Percentiles rank a stretch among this genome's conserved stretches.
These are phyloP conservation scores for Sphecodes monilicornis DNA, from an alignment of 2,888 invertebrate species.

Conservation along the genomic window DNA sequence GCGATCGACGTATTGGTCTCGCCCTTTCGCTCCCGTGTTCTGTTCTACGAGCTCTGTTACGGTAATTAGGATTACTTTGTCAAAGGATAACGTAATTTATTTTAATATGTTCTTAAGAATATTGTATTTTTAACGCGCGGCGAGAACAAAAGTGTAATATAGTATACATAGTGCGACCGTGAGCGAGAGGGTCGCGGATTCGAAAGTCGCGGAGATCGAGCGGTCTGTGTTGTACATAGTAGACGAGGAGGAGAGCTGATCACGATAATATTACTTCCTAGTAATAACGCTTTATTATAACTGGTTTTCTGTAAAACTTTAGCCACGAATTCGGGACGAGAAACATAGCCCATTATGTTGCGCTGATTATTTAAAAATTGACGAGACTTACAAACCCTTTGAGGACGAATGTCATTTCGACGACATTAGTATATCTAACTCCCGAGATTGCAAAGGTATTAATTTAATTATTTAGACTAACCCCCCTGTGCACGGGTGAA, in stretches of 20 bases:
- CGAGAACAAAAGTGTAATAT: conserved; percentile 3
- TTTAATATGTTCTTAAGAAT: conserved; percentile 6
- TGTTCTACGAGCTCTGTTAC: conserved; percentile 7
- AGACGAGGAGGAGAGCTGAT: not conserved
- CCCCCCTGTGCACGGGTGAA: not conserved
- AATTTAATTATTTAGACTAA: not conserved
- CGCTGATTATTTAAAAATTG: not conserved
- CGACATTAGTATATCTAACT: not conserved
- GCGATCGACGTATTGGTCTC: not conserved
- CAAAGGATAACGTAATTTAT: conserved; percentile 5
- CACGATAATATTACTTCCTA: not conserved
- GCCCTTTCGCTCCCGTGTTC: conserved; percentile 7
- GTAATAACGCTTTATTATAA: not conserved
- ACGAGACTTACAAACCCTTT: not conserved
- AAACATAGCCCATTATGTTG: not conserved
- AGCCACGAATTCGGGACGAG: not conserved
- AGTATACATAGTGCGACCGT: conserved; percentile 1
- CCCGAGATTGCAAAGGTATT: not conserved
- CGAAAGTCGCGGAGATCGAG: not conserved
- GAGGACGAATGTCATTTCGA: not conserved
- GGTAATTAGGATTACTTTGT: conserved; percentile 1
- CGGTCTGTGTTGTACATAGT: not conserved
- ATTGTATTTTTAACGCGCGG: not conserved
- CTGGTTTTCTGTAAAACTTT: not conserved
- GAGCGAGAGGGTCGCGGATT: conserved; percentile 6